Evolutionary conservation across 2,888 invertebrate species (phyloP), one percentile per base, ranked within the genome.

Genomic region (Congeria kusceri): DNA sequence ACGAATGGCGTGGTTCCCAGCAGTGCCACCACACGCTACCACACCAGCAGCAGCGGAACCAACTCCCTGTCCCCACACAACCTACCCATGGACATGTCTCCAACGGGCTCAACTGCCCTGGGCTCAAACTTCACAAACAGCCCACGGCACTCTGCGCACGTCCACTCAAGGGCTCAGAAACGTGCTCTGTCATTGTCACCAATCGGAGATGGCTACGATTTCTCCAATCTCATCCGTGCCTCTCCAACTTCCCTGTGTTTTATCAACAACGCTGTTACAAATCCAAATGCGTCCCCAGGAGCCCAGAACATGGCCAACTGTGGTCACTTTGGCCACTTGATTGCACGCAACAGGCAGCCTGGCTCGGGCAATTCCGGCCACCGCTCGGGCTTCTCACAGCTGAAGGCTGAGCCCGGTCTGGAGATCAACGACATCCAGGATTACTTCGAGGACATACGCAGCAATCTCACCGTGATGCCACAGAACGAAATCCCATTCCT

Each of bases 211-310:
- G 91, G 91, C 59, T 74, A 93, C 39, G 94, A 94, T 80, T 86
- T 94, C 64, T 92, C 92, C 70, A 89, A 91, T 44, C 87, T 94
- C 56, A 94, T 94, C 66, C 87, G 94, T 32, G 90, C 91, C 57
- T 94, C 94, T 1, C 94, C 94, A 23, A 94, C 93, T 2, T 94
- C 94, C 20, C 89, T 94, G 67, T 87, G 89, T 9, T 89, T 88
- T 7, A 86, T 88, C 70, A 88, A 90, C 58, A 89, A 88, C 70
- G 88, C 90, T 23, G 90, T 91, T 0, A 79, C 87, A 56, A 89
- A 91, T 53, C 89, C 92, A 4, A 87, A 91, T 18, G 84, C 90
- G 28, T 91, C 89, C 65, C 88, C 86, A 3, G 90, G 91, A 18
- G 87, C 88, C 1, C 77, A 79, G 9, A 70, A 80, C 7, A 80